Evolutionary conservation across 2,797 vertebrate species (phyloP), one percentile per base, ranked within the genome.

Genomic region (Muscicapa striata): DNA sequence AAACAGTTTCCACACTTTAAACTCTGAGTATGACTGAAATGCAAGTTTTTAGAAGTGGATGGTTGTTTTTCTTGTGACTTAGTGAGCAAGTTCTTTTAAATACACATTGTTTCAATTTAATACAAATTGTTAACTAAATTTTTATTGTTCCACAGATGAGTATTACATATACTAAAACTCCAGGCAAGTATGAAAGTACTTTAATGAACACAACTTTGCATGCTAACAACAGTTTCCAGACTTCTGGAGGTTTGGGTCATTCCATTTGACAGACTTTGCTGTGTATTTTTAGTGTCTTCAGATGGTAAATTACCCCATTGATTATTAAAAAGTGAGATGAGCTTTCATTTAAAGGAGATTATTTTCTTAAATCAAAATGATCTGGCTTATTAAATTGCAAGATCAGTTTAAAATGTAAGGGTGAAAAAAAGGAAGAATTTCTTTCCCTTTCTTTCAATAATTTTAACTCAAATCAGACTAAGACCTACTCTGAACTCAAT

Each of bases 61-160:
- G 30, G 2, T 45, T 78, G 15, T n/a, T 32, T 75, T 82, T 54
- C 46, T 72, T 83, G 58, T 63, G 38, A 62, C 14, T 51, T 41
- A 84, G 13, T 19, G 17, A 82, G 23, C 26, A 23, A 46, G 21
- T 36, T 74, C 58, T 82, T 76, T 68, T 58, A 63, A 41, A n/a
- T 18, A 36, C 72, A 58, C 1, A 0, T 52, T 89, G 58, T 84
- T 92, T 92, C 62, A 80, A 80, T 92, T 92, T 75, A 62, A 83
- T 58, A 85, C 10, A 68, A 85, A 76, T 59, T 87, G 45, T 58
- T 85, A 92, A 91, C 74, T 75, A 81, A 80, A 87, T 83, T 89
- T 93, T 84, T 89, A 69, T 81, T 87, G 58, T 57, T 89, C 41
- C 15, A 59, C 9, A 4, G n/a, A 83, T 62, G 40, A 68, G 7